These are phyloP conservation scores for Plestiodon gilberti DNA, from an alignment of 2,113 vertebrate species.

Conservation along the genomic window DNA sequence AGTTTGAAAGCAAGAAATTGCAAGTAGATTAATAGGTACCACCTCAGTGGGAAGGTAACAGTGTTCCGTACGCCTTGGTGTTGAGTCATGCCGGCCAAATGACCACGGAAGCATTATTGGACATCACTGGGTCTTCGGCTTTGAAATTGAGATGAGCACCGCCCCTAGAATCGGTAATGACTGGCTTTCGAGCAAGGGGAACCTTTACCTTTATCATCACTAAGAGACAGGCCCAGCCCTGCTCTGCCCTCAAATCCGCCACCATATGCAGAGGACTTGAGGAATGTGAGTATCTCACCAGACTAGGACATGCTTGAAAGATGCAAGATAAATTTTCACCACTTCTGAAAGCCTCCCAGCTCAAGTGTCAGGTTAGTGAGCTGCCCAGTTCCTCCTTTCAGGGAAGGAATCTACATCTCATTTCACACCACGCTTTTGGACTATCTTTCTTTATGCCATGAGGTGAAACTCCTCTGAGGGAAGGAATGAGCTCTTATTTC, in stretches of 20 bases:
- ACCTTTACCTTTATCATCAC: too few species aligned
- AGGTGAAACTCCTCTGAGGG: neutral
- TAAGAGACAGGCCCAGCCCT: neutral
- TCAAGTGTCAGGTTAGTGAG: neutral
- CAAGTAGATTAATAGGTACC: too few species aligned
- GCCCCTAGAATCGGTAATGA: too few species aligned
- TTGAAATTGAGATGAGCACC: too few species aligned
- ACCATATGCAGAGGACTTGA: neutral
- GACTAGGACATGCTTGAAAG: neutral
- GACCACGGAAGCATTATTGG: too few species aligned
- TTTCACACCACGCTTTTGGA: neutral
- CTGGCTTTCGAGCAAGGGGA: too few species aligned
- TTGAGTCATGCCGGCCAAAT: too few species aligned
- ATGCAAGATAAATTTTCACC: neutral
- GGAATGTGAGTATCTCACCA: neutral
- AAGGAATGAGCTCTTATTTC: too few species aligned
- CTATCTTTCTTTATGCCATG: neutral
- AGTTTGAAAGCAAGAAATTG: too few species aligned
- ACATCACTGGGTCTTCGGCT: too few species aligned
- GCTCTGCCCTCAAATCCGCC: neutral
- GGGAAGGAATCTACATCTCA: neutral
- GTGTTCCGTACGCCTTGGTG: too few species aligned
- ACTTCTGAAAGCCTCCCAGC: neutral
- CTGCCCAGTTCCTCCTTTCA: neutral
- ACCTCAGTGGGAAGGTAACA: too few species aligned